Conservation (phyloP, 2,888 invertebrate species). For the Luffia ferchaultella region DNA sequence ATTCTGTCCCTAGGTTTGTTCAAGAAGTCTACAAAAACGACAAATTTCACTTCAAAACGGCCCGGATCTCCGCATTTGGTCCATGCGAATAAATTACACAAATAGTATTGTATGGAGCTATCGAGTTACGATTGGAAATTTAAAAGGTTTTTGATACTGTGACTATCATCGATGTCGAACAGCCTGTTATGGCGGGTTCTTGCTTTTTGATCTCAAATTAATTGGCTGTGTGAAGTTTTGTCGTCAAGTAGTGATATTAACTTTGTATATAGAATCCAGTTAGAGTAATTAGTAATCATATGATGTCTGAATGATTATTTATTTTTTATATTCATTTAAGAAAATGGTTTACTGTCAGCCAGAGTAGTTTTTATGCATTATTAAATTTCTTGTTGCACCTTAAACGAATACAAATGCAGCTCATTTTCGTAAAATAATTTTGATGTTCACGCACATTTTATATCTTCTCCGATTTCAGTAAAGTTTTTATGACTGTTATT, state of each 20-base stretch:
- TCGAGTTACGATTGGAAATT: background rate
- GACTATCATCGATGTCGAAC: background rate
- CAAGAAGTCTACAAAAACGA: constrained; percentile 43
- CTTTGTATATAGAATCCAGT: background rate
- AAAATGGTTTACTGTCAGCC: too few species aligned
- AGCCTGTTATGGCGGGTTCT: background rate
- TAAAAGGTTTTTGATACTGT: background rate
- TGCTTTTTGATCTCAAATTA: background rate
- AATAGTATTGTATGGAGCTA: constrained; percentile 23
- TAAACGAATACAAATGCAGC: too few species aligned
- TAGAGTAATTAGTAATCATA: too few species aligned
- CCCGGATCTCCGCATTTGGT: constrained; percentile 59
- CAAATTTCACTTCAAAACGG: constrained; percentile 55
- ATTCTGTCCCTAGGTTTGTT: constrained; percentile 53
- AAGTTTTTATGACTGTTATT: too few species aligned
- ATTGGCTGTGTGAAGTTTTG: background rate
- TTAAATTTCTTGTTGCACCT: too few species aligned
- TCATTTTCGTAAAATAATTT: too few species aligned
- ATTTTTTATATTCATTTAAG: too few species aligned
- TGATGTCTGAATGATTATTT: too few species aligned
- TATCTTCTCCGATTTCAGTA: too few species aligned
- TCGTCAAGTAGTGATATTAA: background rate
- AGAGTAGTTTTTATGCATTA: too few species aligned
- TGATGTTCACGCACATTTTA: too few species aligned
- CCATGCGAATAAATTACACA: constrained; percentile 58